Evolutionary conservation across 2,888 invertebrate species (phyloP).

Genomic region (Meiosimyza decipiens): DNA sequence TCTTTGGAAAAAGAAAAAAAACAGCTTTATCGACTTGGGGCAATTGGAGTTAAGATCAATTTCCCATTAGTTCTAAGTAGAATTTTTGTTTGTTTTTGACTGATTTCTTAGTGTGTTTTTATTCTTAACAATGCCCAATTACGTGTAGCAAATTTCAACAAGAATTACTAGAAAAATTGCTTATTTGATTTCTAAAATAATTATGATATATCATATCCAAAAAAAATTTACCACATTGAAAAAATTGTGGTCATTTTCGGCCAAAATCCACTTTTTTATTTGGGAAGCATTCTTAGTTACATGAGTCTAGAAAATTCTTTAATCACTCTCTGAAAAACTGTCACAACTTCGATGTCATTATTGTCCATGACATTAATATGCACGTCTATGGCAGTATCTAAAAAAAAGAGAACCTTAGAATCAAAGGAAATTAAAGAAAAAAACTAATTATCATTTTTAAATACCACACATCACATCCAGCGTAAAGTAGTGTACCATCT

Average conservation of each 20-base stretch:
- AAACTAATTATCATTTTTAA: conserved; percentile 42
- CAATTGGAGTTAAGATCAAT: neutral
- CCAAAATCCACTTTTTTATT: no score
- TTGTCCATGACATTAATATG: conserved; percentile 69
- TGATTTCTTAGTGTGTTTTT: neutral
- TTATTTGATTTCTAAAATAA: no score
- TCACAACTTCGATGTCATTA: conserved; percentile 67
- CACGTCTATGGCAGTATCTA: conserved; percentile 76
- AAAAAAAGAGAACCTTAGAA: neutral
- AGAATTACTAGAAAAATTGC: no score
- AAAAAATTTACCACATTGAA: no score
- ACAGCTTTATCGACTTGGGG: neutral
- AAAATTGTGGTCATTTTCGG: no score
- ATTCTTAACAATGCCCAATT: neutral
- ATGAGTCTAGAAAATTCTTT: neutral
- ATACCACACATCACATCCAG: conserved; percentile 69
- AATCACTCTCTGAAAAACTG: conserved; percentile 68
- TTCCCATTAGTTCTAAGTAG: neutral
- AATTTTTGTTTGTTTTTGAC: neutral
- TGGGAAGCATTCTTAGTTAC: neutral
- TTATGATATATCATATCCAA: no score
- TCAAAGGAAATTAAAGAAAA: no score
- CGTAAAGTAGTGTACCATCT: conserved; percentile 67
- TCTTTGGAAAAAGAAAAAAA: neutral
- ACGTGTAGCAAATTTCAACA: no score